These are phyloP conservation scores for Polyergus mexicanus DNA, from an alignment of 1,140 invertebrate species.

Conservation along the genomic window DNA sequence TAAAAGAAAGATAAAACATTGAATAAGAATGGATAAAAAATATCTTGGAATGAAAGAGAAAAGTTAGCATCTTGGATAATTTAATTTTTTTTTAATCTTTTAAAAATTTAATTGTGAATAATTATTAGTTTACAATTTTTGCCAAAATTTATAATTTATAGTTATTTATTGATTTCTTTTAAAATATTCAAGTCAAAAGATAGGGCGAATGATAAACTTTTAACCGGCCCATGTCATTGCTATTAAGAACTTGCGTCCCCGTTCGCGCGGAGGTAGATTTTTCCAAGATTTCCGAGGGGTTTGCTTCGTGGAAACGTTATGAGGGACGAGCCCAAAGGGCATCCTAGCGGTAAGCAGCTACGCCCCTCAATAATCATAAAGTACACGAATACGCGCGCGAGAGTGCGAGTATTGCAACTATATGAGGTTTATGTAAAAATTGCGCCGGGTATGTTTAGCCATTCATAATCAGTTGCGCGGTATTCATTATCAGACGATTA, in stretches of 20 bases:
- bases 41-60: not conserved
- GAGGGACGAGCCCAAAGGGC: constrained; percentile 15
- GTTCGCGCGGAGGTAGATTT: constrained; percentile 17
- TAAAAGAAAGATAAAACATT: not conserved
- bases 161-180: not conserved
- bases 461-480: constrained; percentile 82
- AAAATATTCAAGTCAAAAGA: not conserved
- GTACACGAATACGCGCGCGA: constrained; percentile 59
- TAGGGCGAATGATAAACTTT: not conserved
- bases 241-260: not conserved
- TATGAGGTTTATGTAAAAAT: constrained; percentile 73
- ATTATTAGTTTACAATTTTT: not conserved
- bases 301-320: constrained; percentile 21
- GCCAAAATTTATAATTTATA: not conserved
- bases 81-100: no score
- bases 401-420: constrained; percentile 45
- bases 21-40: not conserved
- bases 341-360: constrained; percentile 69
- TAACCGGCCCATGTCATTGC: not conserved
- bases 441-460: constrained; percentile 72
- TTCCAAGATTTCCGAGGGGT: not conserved
- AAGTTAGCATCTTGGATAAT: not conserved
- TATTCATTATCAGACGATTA: constrained; percentile 79
- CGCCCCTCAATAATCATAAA: constrained; percentile 82
- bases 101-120: not conserved